Evolutionary conservation across 2,113 vertebrate species (phyloP), one percentile per base, ranked within the genome.

Genomic region (Spheniscus mendiculus): DNA sequence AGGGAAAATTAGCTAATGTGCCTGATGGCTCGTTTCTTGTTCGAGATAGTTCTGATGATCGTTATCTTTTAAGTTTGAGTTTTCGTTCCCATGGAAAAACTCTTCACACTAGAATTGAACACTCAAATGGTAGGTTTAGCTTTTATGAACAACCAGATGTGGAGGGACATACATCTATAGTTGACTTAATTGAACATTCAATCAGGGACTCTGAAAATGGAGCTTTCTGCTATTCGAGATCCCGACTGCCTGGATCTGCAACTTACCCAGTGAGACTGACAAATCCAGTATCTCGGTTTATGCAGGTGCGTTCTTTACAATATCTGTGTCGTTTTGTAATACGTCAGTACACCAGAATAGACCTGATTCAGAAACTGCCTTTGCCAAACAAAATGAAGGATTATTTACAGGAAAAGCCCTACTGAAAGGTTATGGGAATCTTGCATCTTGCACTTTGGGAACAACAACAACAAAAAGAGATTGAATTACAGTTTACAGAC

Each of bases 321-420:
- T 99, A 99, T 98, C 98, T 99, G 98, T 99, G 99, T 96, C 99
- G 99, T 71, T 99, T 99, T 94, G 99, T 99, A 94, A 99, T 99
- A 95, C 99, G 99, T 96, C 99, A 99, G 97, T 99, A 99, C 93
- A 99, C 99, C 58, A 98, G 99, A 67, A 99, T 99, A 99, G 99
- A 99, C 98, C 98, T 99, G 77, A 99, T 99, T 98, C 99, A 99
- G 97, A 99, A 99, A 99, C 99, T 99, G 99, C 99, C 99, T 98
- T 98, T 99, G 98, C 99, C 99, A 97, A 99, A 99, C 99, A 99
- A 99, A 98, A 99, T 99, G 99, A 99, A 99, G 99, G 99, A 99
- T 98, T 99, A 99, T 97, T 98, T 99, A 98, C 99, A 99, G 98
- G 99, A 99, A 98, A 99, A 99, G 99, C 99, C 99, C 99, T 99